Percentiles rank a stretch among this genome's conserved stretches.
phyloP scores from a whole-genome alignment of 1,140 invertebrate species.

The Hycleus cichorii region DNA sequence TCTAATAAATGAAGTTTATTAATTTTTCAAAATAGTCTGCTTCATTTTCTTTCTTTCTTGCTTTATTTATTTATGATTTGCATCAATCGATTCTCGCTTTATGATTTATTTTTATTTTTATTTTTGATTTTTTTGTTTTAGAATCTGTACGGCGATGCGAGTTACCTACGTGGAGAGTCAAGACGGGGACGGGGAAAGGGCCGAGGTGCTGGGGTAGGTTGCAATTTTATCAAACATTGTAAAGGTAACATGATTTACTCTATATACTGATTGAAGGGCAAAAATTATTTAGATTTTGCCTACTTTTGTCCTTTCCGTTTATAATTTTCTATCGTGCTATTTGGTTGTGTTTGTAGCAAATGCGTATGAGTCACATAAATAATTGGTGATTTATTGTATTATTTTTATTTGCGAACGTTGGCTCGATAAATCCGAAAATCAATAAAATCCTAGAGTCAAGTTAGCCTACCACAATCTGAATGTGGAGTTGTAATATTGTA shows the following conservation, averaged over 20 bases:
- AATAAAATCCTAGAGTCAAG: too few species aligned
- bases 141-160: constrained; percentile 39
- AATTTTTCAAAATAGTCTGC: too few species aligned
- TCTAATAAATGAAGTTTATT: too few species aligned
- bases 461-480: too few species aligned
- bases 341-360: too few species aligned
- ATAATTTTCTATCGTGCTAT: too few species aligned
- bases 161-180: constrained; percentile 39
- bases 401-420: background rate
- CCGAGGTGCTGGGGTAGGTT: constrained; percentile 40
- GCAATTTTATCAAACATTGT: constrained; percentile 2
- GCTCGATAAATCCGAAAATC: too few species aligned
- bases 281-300: too few species aligned
- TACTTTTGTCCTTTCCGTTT: too few species aligned
- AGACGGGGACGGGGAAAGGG: constrained; percentile 40
- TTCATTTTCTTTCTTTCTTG: background rate
- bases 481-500: too few species aligned
- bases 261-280: too few species aligned
- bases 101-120: constrained; percentile 34
- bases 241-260: background rate
- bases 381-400: constrained; percentile 11
- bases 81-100: background rate
- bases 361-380: constrained; percentile 9
- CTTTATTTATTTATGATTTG: constrained; percentile 24
- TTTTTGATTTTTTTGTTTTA: constrained; percentile 39